A percentile compares a stretch with the other conserved stretches of the same genome.
Conservation (phyloP, 2,113 vertebrate genomes). For the rat (Rattus norvegicus) region DNA sequence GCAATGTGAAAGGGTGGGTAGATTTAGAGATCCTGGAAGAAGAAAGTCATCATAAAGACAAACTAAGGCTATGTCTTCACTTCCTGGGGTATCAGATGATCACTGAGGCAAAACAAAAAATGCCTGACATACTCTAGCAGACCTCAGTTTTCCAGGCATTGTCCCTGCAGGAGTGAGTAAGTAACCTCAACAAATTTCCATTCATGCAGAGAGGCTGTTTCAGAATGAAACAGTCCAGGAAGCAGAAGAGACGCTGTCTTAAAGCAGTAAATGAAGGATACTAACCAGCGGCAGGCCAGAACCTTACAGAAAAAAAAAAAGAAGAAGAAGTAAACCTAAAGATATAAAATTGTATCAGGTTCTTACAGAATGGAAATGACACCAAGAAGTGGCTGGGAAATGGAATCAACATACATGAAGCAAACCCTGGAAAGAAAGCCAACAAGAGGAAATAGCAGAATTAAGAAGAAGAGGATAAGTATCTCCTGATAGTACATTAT, state of each 20-base stretch:
- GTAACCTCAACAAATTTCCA: too few species aligned
- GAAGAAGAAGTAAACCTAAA: background rate
- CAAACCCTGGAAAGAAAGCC: fast-evolving
- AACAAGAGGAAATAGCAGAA: fast-evolving
- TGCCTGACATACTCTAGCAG: background rate
- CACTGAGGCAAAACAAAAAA: background rate
- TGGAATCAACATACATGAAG: background rate
- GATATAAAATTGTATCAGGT: background rate
- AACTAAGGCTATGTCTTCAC: fast-evolving
- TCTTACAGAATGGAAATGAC: background rate
- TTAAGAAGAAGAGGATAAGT: background rate
- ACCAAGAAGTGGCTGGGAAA: background rate
- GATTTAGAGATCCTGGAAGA: background rate
- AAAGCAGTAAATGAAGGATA: background rate
- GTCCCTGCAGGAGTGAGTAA: too few species aligned
- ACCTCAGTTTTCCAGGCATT: background rate
- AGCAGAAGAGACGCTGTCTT: background rate
- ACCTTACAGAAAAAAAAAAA: background rate
- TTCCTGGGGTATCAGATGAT: background rate
- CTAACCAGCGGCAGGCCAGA: background rate
- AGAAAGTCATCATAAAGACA: background rate
- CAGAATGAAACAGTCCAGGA: background rate
- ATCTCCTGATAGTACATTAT: background rate
- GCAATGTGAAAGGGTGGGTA: background rate
- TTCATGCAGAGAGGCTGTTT: background rate